Percentiles rank a stretch among this genome's conserved stretches.
phyloP scores from a whole-genome alignment of 2,113 vertebrate species.

The Glaucidium brasilianum region DNA sequence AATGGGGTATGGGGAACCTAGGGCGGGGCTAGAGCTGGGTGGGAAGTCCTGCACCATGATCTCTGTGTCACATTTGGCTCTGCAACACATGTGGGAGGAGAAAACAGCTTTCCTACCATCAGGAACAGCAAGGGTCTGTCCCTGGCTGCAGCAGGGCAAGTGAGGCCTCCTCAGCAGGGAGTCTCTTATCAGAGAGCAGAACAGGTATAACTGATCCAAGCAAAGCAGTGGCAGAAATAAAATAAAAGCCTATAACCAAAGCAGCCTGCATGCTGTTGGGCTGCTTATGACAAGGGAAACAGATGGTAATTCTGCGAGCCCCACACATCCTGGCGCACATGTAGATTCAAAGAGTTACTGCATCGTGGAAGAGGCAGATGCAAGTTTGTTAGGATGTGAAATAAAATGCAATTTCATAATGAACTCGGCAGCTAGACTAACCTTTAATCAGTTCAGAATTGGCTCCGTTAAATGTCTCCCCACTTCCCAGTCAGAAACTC shows the following conservation, averaged over 20 bases:
- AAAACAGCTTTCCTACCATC: background rate
- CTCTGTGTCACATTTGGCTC: background rate
- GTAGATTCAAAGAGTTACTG: slow-evolving; percentile 60
- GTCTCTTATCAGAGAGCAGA: background rate
- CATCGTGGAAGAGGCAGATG: slow-evolving; percentile 65
- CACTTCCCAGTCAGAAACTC: background rate
- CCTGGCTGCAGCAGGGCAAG: background rate
- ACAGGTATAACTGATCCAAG: slow-evolving; percentile 3
- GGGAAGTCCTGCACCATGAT: background rate
- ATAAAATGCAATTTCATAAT: slow-evolving; percentile 49
- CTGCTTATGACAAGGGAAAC: slow-evolving; percentile 55
- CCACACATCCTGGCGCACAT: slow-evolving; percentile 35
- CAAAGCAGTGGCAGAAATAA: slow-evolving; percentile 9
- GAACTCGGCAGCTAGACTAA: background rate
- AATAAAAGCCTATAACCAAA: slow-evolving; percentile 14
- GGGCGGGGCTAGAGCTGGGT: background rate
- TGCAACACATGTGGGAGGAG: background rate
- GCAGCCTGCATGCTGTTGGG: background rate
- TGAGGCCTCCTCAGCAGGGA: background rate
- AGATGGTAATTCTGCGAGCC: slow-evolving; percentile 61
- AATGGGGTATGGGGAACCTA: background rate
- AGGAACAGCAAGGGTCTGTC: background rate
- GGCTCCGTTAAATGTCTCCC: background rate
- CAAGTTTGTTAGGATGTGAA: slow-evolving; percentile 65
- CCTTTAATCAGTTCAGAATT: slow-evolving; percentile 31